These are phyloP conservation scores for Drosophila sordidula DNA, from an alignment of 2,888 invertebrate species.

Conservation along the genomic window DNA sequence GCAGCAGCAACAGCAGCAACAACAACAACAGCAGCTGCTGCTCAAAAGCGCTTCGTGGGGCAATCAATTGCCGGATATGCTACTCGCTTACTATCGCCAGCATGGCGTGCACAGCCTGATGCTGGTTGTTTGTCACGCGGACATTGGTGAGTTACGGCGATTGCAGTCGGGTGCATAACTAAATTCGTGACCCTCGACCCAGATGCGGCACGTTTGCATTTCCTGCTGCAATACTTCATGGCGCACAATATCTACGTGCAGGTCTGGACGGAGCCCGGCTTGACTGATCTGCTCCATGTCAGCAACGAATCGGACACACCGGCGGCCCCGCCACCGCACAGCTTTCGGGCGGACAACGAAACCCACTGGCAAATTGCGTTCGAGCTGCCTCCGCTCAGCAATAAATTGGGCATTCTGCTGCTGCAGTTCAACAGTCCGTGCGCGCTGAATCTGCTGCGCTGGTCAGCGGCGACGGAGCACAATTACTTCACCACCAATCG, in stretches of 20 bases:
- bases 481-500: conserved; percentile 83
- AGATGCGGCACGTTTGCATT: conserved; percentile 31
- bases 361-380: conserved; percentile 63
- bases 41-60: conserved; percentile 56
- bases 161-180: conserved; percentile 10
- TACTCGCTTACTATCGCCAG: conserved; percentile 80
- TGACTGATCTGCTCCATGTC: conserved; percentile 58
- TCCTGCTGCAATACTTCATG: conserved; percentile 58
- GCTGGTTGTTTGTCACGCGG: conserved; percentile 77
- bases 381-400: conserved; percentile 53
- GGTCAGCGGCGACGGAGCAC: conserved; percentile 76
- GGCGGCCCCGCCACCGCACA: conserved; percentile 65
- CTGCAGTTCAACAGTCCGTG: conserved; percentile 71
- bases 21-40: conserved; percentile 7
- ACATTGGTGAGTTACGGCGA: conserved; percentile 66
- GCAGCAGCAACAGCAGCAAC: background rate
- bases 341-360: conserved; percentile 59
- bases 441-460: conserved; percentile 71
- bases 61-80: conserved; percentile 80
- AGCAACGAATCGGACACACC: conserved; percentile 30
- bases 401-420: conserved; percentile 81
- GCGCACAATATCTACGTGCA: conserved; percentile 69
- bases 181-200: conserved; percentile 41
- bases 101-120: conserved; percentile 80
- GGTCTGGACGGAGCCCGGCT: conserved; percentile 63